These are phyloP conservation scores for Melipona beecheii DNA, from an alignment of 2,888 invertebrate genomes.

Conservation along the genomic window DNA sequence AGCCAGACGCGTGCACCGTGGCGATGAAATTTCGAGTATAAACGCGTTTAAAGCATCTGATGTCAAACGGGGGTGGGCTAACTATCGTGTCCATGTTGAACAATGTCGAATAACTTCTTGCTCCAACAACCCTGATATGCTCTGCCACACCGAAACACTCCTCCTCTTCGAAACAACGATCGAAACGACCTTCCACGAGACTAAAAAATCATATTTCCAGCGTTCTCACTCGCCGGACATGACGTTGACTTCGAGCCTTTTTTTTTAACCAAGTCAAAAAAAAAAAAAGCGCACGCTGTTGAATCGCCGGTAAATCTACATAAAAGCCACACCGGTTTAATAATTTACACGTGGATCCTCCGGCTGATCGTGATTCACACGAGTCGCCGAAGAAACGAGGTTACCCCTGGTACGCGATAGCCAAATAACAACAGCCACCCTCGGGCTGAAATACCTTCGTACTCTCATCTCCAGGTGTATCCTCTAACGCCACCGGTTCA, in stretches of 20 bases:
- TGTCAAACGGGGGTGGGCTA: conserved; percentile 28
- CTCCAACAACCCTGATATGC: background rate
- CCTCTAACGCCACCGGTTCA: conserved; percentile 61
- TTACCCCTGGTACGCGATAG: conserved; percentile 30
- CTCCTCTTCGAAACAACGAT: background rate
- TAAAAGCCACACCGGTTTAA: conserved; percentile 41
- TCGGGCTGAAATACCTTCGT: conserved; percentile 50
- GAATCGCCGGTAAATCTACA: conserved; percentile 32
- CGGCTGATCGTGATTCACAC: conserved; percentile 12
- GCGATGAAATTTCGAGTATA: conserved; percentile 44
- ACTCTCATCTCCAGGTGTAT: conserved; percentile 54
- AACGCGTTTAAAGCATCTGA: conserved; percentile 39
- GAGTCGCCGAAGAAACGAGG: conserved; percentile 18
- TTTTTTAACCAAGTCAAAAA: background rate
- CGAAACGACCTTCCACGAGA: background rate
- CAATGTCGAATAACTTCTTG: conserved; percentile 20
- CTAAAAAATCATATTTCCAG: background rate
- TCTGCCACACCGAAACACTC: background rate
- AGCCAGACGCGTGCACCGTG: conserved; percentile 32
- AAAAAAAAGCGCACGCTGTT: background rate
- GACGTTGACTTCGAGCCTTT: background rate
- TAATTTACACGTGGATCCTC: conserved; percentile 37
- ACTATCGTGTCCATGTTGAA: conserved; percentile 12
- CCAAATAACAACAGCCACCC: conserved; percentile 56
- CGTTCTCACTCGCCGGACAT: background rate